phyloP scores from a whole-genome alignment of 2,113 vertebrate species.

The Gorilla gorilla region DNA sequence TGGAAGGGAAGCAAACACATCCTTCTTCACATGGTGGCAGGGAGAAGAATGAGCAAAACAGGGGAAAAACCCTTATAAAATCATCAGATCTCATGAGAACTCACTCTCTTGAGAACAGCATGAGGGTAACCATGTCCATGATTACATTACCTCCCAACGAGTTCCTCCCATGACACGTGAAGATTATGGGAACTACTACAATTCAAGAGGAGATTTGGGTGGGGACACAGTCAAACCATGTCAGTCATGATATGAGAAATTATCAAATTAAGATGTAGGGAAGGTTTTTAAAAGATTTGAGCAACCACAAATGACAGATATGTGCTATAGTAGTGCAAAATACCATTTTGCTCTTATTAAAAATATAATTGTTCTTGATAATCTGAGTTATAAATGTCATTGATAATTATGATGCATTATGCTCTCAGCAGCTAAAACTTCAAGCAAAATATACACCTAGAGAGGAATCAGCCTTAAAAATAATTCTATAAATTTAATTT shows the following conservation, averaged over 20 bases:
- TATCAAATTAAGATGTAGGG: not conserved
- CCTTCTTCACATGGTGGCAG: too few relatives aligned
- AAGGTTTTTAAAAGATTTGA: not conserved
- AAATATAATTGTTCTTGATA: not conserved
- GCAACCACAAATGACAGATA: not conserved
- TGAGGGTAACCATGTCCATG: too few relatives aligned
- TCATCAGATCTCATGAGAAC: too few relatives aligned
- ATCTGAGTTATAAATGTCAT: not conserved
- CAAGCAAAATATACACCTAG: not conserved
- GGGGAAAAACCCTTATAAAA: too few relatives aligned
- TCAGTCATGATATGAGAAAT: not conserved
- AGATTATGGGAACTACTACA: too few relatives aligned
- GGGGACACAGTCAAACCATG: too few relatives aligned
- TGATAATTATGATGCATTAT: not conserved
- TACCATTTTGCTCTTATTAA: not conserved
- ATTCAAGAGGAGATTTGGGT: too few relatives aligned
- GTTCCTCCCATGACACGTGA: too few relatives aligned
- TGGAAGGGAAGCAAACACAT: too few relatives aligned
- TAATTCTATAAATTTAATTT: not conserved
- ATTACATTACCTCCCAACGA: too few relatives aligned
- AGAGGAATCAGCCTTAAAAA: not conserved
- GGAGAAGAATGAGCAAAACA: too few relatives aligned
- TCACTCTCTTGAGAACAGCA: too few relatives aligned
- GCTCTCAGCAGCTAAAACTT: not conserved
- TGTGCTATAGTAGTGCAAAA: not conserved